Percentiles rank a stretch among this genome's conserved stretches.
Evolutionary conservation across 1,140 invertebrate genomes (phyloP).

Genomic region (Pissodes strobi): DNA sequence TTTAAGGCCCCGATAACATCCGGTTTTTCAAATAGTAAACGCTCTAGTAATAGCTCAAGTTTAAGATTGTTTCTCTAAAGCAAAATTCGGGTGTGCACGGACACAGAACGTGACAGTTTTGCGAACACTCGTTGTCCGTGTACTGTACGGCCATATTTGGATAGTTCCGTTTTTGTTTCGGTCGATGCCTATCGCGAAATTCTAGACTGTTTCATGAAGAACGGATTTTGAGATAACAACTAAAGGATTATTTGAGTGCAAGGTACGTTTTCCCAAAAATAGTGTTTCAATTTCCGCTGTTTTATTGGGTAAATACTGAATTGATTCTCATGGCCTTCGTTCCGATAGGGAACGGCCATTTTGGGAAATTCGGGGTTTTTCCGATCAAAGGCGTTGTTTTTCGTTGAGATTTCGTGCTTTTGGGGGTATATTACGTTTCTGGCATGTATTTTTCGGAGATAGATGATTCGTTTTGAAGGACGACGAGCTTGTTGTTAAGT

Average conservation of each 20-base stretch:
- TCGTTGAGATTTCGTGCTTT: neutral
- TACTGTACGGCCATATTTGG: slow-evolving; percentile 36
- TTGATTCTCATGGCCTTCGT: slow-evolving; percentile 4
- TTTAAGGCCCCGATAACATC: neutral
- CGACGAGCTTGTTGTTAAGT: too few relatives aligned
- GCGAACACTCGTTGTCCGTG: slow-evolving; percentile 21
- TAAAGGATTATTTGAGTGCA: slow-evolving; percentile 8
- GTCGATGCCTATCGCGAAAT: neutral
- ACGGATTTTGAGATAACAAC: too few relatives aligned
- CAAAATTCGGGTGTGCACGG: neutral
- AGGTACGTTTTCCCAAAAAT: slow-evolving; percentile 1
- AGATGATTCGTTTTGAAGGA: too few relatives aligned
- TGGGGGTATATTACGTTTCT: too few relatives aligned
- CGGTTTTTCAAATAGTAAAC: neutral
- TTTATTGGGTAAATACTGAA: neutral
- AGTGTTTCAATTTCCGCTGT: neutral
- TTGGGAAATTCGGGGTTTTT: slow-evolving; percentile 8
- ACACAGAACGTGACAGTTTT: slow-evolving; percentile 4
- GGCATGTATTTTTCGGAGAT: too few relatives aligned
- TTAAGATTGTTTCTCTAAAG: neutral
- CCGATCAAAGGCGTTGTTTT: neutral
- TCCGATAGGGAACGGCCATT: slow-evolving; percentile 2
- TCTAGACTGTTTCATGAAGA: neutral
- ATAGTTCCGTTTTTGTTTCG: slow-evolving; percentile 27
- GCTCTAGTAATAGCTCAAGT: neutral